Base-by-base conservation (phyloP, 2,888 invertebrate genomes). In the Spicauda simplicius region DNA sequence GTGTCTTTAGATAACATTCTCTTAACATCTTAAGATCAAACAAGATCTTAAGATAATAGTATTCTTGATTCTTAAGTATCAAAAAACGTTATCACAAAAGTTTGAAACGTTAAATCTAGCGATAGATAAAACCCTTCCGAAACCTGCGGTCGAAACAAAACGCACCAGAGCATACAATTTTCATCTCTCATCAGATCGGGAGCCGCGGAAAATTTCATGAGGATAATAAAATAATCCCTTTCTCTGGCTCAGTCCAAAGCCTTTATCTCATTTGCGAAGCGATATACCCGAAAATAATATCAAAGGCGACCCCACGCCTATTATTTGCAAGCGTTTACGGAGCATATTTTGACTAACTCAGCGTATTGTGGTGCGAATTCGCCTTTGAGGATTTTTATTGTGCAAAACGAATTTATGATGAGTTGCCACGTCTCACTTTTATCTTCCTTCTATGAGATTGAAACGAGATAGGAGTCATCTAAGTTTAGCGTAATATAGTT, bases 141-240 rank as follows among this genome's bases (percentile, higher is more conserved):
- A 53, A 59, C 55, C 16, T 33, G 57, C 20, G n/a, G 45, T 68
- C 69, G 55, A 58, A 71, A 58, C 64, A 72, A 70, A 70, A 69
- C 64, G 60, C 71, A 70, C 64, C 60, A 64, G 58, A 71, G 67
- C 72, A 69, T 69, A 68, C 64, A 72, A 70, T 71, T 68, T 71
- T 69, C 56, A 54, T 64, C 62, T 66, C 55, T 70, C 61, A 67
- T 67, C 70, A 72, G 70, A 72, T 69, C 69, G 67, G 62, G 55
- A 69, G 55, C 68, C 70, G 64, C 66, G 70, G 74, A 71, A 75
- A 79, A 78, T 79, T 76, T 77, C 75, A 77, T 79, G 75, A 78
- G 76, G 74, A 79, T 81, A 80, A 81, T 81, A 80, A 76, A 78
- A 79, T 83, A 80, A 80, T 79, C 79, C 78, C 74, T 76, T 77